A percentile compares a stretch with the other conserved stretches of the same genome.
Conservation (phyloP, 2,113 vertebrate genomes). For the Leptodactylus fuscus region DNA sequence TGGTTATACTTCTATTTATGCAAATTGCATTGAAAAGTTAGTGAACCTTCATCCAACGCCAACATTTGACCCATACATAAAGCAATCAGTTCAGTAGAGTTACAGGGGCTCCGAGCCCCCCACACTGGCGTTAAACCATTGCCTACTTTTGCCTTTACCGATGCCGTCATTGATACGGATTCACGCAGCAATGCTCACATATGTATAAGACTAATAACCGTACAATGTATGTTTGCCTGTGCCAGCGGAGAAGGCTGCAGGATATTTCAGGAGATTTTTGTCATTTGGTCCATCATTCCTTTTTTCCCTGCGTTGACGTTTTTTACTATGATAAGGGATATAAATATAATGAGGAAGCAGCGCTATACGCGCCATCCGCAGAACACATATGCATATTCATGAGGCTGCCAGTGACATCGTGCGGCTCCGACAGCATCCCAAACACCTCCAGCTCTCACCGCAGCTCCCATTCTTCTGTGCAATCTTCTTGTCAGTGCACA, state of each 20-base stretch:
- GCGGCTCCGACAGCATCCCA: not conserved
- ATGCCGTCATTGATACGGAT: no score
- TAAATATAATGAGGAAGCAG: constrained; percentile 25
- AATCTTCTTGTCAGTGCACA: not conserved
- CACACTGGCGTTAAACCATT: no score
- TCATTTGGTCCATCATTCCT: constrained; percentile 14
- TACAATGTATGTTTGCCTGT: not conserved
- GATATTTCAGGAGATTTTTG: not conserved
- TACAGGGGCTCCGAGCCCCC: no score
- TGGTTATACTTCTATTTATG: no score
- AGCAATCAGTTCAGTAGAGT: no score
- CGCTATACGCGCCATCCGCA: not conserved
- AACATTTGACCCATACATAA: no score
- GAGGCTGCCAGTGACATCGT: not conserved
- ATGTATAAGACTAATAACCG: no score
- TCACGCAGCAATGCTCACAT: no score
- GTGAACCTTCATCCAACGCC: no score
- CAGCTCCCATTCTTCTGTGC: not conserved
- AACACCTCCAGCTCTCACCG: not conserved
- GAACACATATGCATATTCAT: constrained; percentile 27
- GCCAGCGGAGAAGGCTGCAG: not conserved
- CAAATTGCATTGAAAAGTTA: no score
- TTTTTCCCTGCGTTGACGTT: not conserved
- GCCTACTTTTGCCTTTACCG: no score
- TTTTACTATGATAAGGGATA: constrained; percentile 15